These are phyloP conservation scores for Sebastes nivosus DNA, from an alignment of 2,797 vertebrate genomes.

Conservation along the genomic window DNA sequence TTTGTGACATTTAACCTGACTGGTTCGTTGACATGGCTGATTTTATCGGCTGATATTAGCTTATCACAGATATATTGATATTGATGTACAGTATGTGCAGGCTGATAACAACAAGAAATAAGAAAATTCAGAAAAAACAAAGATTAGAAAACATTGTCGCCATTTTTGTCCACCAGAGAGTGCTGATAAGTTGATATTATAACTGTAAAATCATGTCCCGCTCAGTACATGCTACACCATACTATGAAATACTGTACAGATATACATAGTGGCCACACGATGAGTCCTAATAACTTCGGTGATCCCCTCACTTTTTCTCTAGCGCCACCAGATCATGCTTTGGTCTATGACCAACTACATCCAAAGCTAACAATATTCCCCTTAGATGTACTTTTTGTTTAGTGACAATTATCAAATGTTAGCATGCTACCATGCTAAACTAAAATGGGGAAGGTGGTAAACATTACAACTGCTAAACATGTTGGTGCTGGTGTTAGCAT, in stretches of 20 bases:
- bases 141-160: background rate
- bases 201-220: background rate
- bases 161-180: constrained; percentile 1
- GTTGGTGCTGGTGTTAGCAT: background rate
- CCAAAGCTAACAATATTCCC: background rate
- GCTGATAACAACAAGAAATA: background rate
- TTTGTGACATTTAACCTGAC: background rate
- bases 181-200: background rate
- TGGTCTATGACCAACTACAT: background rate
- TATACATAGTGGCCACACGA: background rate
- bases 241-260: background rate
- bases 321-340: background rate
- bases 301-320: background rate
- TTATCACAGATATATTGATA: background rate
- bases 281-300: background rate
- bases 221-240: background rate
- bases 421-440: background rate
- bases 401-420: background rate
- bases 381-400: background rate
- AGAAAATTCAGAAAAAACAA: background rate
- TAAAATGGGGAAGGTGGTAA: background rate
- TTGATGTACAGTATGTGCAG: background rate
- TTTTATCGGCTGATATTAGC: background rate
- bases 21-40: background rate
- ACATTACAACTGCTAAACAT: background rate